Evolutionary conservation across 2,888 invertebrate species (phyloP).

Genomic region (Theodoxus fluviatilis): DNA sequence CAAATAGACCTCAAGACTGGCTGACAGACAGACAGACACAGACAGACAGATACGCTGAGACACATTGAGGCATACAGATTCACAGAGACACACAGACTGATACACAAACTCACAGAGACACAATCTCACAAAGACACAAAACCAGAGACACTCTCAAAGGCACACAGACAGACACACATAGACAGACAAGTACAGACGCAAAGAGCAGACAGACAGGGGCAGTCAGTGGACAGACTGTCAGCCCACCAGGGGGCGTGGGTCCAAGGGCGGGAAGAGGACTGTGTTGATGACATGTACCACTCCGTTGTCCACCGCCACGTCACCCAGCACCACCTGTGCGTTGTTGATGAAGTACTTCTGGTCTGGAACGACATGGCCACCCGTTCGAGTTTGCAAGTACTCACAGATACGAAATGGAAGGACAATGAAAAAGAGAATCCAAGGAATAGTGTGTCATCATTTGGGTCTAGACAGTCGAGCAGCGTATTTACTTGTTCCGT

Average conservation of each 20-base stretch:
- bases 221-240: constrained; percentile 8
- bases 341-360: not conserved
- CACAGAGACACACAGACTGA: constrained; percentile 11
- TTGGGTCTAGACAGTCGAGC: too few species aligned
- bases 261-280: not conserved
- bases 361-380: constrained; percentile 12
- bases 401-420: too few species aligned
- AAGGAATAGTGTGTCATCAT: too few species aligned
- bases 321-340: constrained; percentile 1
- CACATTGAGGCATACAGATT: not conserved
- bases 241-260: not conserved
- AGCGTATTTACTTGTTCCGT: too few species aligned
- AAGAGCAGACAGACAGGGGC: not conserved
- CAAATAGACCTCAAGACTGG: not conserved
- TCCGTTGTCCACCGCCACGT: constrained; percentile 1
- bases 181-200: not conserved
- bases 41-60: not conserved
- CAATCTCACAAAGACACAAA: not conserved
- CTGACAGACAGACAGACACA: not conserved
- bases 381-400: too few species aligned
- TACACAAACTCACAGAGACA: constrained; percentile 2
- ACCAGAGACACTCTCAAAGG: not conserved
- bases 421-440: too few species aligned
- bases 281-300: constrained; percentile 6
- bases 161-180: not conserved